A percentile compares a stretch with the other conserved stretches of the same genome.
Conservation (phyloP, 2,113 vertebrate genomes). For the Mesembrinibis cayennensis region DNA sequence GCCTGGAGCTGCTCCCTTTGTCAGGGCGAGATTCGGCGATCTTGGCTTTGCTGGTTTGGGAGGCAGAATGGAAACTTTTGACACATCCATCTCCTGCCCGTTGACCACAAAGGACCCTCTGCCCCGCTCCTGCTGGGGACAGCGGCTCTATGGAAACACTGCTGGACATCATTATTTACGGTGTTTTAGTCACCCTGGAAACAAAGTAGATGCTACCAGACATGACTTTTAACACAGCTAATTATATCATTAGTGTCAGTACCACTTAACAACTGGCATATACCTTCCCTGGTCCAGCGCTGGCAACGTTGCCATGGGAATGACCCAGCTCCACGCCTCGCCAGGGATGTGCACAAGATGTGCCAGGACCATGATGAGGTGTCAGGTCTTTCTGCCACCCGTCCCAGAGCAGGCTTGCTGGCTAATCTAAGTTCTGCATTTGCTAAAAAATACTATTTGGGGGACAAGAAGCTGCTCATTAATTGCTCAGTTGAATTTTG, state of each 20-base stretch:
- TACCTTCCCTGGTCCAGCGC: background rate
- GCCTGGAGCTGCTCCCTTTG: background rate
- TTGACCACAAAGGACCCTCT: background rate
- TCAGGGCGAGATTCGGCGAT: fast-evolving
- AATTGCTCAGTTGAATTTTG: background rate
- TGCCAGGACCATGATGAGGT: background rate
- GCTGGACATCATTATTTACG: background rate
- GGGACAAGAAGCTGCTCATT: background rate
- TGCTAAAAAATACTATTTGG: background rate
- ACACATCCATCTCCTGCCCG: background rate
- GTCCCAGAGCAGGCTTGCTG: background rate
- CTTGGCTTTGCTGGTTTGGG: background rate
- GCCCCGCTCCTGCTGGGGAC: background rate
- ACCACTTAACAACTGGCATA: background rate
- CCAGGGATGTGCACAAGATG: background rate
- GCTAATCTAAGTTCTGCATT: background rate
- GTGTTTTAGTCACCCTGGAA: slow-evolving; percentile 59
- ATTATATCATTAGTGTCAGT: slow-evolving; percentile 61
- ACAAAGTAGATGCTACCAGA: slow-evolving; percentile 56
- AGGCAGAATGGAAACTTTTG: background rate
- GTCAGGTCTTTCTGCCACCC: background rate
- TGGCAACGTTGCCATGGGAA: background rate
- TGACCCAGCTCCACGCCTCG: fast-evolving
- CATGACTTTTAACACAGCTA: slow-evolving; percentile 57
- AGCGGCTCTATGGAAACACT: background rate